Conservation (phyloP, 2,797 vertebrate genomes). For the Clarias fuscus region DNA sequence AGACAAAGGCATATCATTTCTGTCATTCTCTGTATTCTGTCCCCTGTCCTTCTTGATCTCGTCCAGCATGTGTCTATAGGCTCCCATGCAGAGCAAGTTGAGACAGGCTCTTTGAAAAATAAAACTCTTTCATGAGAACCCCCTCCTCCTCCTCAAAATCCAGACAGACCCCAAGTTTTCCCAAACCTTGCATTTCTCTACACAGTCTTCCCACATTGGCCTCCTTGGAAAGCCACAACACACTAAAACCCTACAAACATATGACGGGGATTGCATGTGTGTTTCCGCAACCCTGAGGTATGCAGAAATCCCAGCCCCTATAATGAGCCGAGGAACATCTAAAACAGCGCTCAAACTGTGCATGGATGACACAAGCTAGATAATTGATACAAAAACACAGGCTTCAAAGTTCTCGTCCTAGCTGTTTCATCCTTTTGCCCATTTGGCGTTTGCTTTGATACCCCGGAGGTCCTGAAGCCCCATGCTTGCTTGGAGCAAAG, state of each 20-base stretch:
- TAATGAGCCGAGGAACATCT: neutral
- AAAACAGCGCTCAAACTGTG: conserved; percentile 8
- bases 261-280: neutral
- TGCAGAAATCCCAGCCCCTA: conserved; percentile 13
- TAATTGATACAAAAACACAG: conserved; percentile 14
- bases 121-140: conserved; percentile 26
- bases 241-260: neutral
- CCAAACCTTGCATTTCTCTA: conserved; percentile 9
- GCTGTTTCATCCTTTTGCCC: conserved; percentile 23
- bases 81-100: conserved; percentile 35
- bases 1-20: conserved; percentile 17
- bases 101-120: conserved; percentile 40
- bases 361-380: neutral
- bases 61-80: conserved; percentile 1
- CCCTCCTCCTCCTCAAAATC: conserved; percentile 24
- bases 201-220: conserved; percentile 6
- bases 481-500: conserved; percentile 27
- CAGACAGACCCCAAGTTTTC: conserved; percentile 2
- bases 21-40: conserved; percentile 23
- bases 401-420: conserved; percentile 39
- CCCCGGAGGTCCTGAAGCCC: conserved; percentile 23
- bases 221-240: conserved; percentile 10
- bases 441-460: conserved; percentile 42
- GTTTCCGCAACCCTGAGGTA: conserved; percentile 1
- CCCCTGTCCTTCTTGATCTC: conserved; percentile 9